Percentiles rank a stretch among this genome's conserved stretches.
Conservation (phyloP, 2,797 vertebrate species). For the Epinephelus awoara region DNA sequence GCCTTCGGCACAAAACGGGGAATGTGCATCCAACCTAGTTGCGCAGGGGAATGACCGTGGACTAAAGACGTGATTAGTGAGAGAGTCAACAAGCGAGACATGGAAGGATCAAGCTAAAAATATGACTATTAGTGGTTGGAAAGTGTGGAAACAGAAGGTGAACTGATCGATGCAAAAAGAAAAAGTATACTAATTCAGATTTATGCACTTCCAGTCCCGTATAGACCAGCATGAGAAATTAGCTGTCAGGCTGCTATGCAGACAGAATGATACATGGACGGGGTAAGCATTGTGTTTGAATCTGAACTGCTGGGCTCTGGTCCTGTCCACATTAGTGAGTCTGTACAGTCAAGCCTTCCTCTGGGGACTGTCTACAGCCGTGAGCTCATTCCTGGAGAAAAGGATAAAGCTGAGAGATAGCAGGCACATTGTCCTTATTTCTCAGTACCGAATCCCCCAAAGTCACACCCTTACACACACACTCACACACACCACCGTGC, state of each 20-base stretch:
- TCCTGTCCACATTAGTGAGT: conserved; percentile 34
- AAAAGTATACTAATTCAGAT: conserved; percentile 48
- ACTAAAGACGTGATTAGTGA: conserved; percentile 11
- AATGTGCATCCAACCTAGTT: conserved; percentile 46
- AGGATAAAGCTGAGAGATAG: conserved; percentile 39
- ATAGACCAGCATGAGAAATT: conserved; percentile 68
- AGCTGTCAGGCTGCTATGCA: conserved; percentile 62
- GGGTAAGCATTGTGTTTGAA: conserved; percentile 46
- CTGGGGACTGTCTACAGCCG: conserved; percentile 37
- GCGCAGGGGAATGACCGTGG: conserved; percentile 19
- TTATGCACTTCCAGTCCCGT: conserved; percentile 44
- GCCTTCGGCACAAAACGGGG: conserved; percentile 36
- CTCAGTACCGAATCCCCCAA: conserved; percentile 33
- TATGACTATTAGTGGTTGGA: conserved; percentile 14
- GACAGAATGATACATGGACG: conserved; percentile 54
- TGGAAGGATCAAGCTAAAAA: conserved; percentile 32
- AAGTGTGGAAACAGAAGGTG: conserved; percentile 22
- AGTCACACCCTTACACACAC: conserved; percentile 35
- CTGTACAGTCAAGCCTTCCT: conserved; percentile 30
- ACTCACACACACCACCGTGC: conserved; percentile 17
- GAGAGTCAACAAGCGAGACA: conserved; percentile 30
- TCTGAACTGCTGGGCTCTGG: conserved; percentile 39
- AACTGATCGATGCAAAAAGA: conserved; percentile 23
- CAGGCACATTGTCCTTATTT: conserved; percentile 37
- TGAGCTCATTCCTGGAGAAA: conserved; percentile 54